Conservation (phyloP, 2,113 vertebrate genomes). For the Neodon shergylaensis region DNA sequence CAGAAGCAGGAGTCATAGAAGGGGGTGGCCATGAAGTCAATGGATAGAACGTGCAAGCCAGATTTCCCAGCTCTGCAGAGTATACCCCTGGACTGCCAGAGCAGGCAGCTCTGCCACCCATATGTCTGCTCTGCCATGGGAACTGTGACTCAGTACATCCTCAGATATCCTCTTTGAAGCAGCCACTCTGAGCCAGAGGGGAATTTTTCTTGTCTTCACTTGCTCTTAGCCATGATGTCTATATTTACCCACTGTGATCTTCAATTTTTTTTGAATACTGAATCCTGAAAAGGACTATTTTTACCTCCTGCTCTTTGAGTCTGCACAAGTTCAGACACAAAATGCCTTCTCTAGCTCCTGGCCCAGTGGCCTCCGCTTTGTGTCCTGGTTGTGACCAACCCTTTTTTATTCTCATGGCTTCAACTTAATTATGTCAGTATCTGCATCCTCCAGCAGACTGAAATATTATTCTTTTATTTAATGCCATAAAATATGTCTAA, state of each 20-base stretch:
- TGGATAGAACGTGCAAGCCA: background rate
- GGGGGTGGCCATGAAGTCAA: background rate
- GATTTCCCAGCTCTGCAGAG: background rate
- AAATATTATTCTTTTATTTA: background rate
- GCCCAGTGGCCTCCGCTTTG: too few relatives aligned
- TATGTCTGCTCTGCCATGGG: background rate
- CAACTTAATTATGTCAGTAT: background rate
- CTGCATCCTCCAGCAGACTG: background rate
- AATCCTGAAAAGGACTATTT: background rate
- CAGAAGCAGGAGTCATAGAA: background rate
- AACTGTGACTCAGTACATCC: background rate
- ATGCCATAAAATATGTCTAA: background rate
- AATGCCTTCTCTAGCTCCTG: background rate
- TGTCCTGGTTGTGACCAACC: accelerated
- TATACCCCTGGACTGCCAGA: background rate
- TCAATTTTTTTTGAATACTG: background rate
- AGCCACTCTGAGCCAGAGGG: background rate
- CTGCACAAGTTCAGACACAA: background rate
- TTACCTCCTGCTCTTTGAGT: background rate
- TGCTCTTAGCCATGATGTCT: background rate
- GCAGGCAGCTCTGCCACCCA: background rate
- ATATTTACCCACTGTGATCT: background rate
- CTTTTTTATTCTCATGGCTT: background rate
- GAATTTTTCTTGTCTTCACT: background rate
- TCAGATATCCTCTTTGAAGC: background rate